A percentile compares a stretch with the other conserved stretches of the same genome.
Conservation (phyloP, 2,113 vertebrate genomes). For the Miniopterus natalensis region DNA sequence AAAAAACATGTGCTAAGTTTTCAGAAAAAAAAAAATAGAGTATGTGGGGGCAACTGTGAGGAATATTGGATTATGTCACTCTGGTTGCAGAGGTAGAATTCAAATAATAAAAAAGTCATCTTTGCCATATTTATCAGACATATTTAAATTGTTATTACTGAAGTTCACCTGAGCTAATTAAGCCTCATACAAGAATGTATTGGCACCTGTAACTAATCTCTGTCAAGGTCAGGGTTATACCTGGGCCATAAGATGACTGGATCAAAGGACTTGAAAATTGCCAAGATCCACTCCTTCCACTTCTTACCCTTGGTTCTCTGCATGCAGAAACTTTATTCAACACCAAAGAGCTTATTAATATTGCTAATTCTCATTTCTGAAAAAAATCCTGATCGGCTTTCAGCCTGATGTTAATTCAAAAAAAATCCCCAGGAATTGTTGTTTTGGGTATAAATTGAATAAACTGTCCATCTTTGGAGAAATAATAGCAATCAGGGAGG, state of each 20-base stretch:
- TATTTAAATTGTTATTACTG: background rate
- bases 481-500: background rate
- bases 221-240: background rate
- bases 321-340: background rate
- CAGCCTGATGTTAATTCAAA: background rate
- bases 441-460: background rate
- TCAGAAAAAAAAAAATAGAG: background rate
- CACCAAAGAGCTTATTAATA: background rate
- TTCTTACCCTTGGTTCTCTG: background rate
- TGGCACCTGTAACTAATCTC: background rate
- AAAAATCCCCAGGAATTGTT: background rate
- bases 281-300: background rate
- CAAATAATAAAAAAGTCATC: background rate
- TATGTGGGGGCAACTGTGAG: background rate
- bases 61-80: background rate
- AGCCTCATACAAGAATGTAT: background rate
- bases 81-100: background rate
- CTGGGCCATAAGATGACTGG: background rate
- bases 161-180: background rate
- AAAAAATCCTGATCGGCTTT: background rate
- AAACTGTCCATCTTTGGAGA: background rate
- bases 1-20: background rate
- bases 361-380: background rate
- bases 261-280: background rate
- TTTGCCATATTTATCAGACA: background rate